phyloP scores from a whole-genome alignment of 2,113 vertebrate species.

The Tonatia bakeri region DNA sequence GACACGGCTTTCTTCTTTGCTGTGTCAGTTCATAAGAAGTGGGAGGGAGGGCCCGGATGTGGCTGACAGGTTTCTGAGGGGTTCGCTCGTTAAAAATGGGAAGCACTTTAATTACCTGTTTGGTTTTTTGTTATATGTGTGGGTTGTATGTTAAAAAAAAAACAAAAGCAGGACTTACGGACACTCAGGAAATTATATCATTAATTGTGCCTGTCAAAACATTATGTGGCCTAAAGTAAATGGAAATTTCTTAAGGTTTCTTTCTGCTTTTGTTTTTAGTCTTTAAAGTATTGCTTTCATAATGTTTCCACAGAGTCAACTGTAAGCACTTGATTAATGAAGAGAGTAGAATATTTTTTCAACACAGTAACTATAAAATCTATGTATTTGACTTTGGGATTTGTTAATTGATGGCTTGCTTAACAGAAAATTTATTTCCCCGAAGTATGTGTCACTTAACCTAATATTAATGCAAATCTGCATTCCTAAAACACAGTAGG shows the following conservation, averaged over 20 bases:
- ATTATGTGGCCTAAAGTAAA: conserved; percentile 29
- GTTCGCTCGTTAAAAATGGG: conserved; percentile 55
- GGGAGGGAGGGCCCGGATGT: conserved; percentile 46
- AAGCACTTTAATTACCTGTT: conserved; percentile 72
- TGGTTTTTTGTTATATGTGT: conserved; percentile 65
- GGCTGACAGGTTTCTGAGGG: conserved; percentile 47
- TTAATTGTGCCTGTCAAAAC: conserved; percentile 72
- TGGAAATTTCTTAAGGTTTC: conserved; percentile 37
- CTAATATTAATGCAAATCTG: conserved; percentile 38
- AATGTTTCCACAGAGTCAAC: conserved; percentile 18
- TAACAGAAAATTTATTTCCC: conserved; percentile 43
- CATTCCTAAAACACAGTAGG: not conserved
- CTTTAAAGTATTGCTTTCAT: conserved; percentile 35
- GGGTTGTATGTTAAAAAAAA: not conserved
- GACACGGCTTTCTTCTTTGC: conserved; percentile 62
- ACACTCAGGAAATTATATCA: conserved; percentile 74
- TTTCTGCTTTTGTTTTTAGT: conserved; percentile 7
- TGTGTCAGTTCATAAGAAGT: conserved; percentile 59
- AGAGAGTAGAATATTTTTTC: not conserved
- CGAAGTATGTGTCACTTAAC: conserved; percentile 2
- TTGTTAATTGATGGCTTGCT: conserved; percentile 42
- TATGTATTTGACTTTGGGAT: not conserved
- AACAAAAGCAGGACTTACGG: not conserved
- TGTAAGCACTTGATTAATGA: conserved; percentile 40
- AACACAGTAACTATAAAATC: not conserved